Evolutionary conservation across 2,888 invertebrate genomes (phyloP).

Genomic region (Myathropa florea): DNA sequence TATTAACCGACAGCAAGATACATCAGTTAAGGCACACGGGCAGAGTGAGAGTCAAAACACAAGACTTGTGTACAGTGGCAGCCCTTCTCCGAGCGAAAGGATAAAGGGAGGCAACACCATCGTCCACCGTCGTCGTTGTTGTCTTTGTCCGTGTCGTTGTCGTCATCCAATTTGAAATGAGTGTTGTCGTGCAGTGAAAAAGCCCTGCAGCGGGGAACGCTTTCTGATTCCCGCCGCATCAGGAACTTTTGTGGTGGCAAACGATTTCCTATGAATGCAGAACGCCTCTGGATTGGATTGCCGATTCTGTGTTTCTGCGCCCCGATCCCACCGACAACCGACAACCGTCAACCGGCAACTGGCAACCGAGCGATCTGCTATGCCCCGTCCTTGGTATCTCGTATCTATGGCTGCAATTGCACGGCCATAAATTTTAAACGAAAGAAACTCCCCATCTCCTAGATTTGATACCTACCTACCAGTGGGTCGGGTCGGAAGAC

Average conservation of each 20-base stretch:
- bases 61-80: neutral
- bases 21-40: conserved; percentile 48
- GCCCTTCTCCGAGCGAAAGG: neutral
- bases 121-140: neutral
- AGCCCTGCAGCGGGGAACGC: conserved; percentile 64
- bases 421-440: conserved; percentile 67
- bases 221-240: conserved; percentile 65
- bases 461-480: neutral
- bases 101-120: neutral
- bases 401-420: conserved; percentile 63
- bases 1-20: conserved; percentile 66
- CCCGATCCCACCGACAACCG: conserved; percentile 12
- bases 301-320: conserved; percentile 39
- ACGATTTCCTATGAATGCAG: conserved; percentile 69
- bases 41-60: neutral
- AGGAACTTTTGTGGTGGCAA: conserved; percentile 69
- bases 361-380: neutral
- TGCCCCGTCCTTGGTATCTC: neutral
- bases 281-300: conserved; percentile 67
- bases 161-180: conserved; percentile 67
- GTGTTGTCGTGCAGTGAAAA: conserved; percentile 64
- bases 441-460: conserved; percentile 55
- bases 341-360: neutral
- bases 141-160: conserved; percentile 11
- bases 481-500: neutral